These are phyloP conservation scores for Mythimna impura DNA, from an alignment of 2,888 invertebrate genomes.

Conservation along the genomic window DNA sequence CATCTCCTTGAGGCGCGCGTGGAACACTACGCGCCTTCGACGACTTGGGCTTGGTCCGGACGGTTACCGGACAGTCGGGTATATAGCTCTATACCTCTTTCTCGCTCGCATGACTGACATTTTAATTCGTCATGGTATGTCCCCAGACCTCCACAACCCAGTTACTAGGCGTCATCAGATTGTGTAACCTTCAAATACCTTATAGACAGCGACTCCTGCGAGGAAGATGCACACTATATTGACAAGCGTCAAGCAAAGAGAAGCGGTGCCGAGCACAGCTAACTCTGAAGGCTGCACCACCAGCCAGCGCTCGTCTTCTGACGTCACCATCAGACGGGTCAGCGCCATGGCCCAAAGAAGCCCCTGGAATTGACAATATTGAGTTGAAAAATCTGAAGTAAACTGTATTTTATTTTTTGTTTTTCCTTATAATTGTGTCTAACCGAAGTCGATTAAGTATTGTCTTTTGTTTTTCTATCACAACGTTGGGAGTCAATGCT, in stretches of 20 bases:
- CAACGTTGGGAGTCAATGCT: not conserved
- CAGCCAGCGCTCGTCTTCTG: slow-evolving; percentile 80
- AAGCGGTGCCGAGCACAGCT: slow-evolving; percentile 92
- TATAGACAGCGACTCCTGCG: slow-evolving; percentile 93
- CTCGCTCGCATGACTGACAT: too few relatives aligned
- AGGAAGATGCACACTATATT: slow-evolving; percentile 94
- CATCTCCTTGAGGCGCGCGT: too few relatives aligned
- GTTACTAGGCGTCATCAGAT: too few relatives aligned
- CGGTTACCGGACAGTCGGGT: too few relatives aligned
- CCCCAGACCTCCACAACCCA: too few relatives aligned
- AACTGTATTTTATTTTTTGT: not conserved
- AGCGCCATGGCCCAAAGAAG: slow-evolving; percentile 92
- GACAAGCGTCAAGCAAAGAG: slow-evolving; percentile 93
- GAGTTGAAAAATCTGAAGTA: not conserved
- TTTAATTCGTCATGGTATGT: too few relatives aligned
- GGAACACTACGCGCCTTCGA: too few relatives aligned
- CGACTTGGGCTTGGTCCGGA: too few relatives aligned
- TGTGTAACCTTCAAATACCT: slow-evolving; percentile 69
- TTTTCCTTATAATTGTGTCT: too few relatives aligned
- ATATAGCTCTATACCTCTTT: too few relatives aligned
- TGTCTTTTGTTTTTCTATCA: not conserved
- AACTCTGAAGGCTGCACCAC: slow-evolving; percentile 90
- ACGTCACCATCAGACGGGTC: slow-evolving; percentile 88
- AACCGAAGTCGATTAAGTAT: not conserved
- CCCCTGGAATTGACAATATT: slow-evolving; percentile 82